Evolutionary conservation across 2,113 vertebrate genomes (phyloP).

Genomic region (Miniopterus natalensis): DNA sequence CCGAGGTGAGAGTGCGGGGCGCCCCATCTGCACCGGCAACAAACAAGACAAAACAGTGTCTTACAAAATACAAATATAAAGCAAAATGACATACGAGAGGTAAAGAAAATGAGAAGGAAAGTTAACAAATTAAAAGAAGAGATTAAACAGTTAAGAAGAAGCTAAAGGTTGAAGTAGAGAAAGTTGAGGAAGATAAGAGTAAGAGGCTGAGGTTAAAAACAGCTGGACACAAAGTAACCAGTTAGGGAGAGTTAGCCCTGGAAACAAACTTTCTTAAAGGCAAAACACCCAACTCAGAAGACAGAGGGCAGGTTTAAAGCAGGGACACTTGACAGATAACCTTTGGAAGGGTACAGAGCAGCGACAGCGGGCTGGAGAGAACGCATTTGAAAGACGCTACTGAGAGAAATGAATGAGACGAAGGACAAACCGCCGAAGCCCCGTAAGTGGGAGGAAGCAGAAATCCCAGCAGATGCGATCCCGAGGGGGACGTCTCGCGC

Average conservation of each 20-base stretch:
- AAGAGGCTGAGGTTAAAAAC: not conserved
- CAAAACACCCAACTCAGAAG: not conserved
- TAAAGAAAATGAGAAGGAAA: not conserved
- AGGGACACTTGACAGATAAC: not conserved
- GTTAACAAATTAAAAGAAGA: not conserved
- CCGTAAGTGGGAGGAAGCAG: too few relatives aligned
- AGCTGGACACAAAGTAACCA: not conserved
- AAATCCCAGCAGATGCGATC: too few relatives aligned
- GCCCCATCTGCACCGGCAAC: not conserved
- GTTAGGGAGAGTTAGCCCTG: not conserved
- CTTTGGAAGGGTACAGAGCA: not conserved
- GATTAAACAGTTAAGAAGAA: not conserved
- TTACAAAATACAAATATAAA: not conserved
- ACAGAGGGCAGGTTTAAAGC: too few relatives aligned
- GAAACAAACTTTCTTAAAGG: not conserved
- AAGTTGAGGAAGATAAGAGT: not conserved
- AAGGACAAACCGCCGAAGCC: not conserved
- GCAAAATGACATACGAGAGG: not conserved
- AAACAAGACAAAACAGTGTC: not conserved
- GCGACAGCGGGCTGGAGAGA: not conserved
- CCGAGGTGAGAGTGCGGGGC: fast-evolving
- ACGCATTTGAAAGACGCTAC: not conserved
- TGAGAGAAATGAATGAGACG: not conserved
- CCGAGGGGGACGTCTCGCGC: too few relatives aligned
- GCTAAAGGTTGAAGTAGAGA: not conserved